Conservation (phyloP, 2,113 vertebrate genomes). For the Python bivittatus region DNA sequence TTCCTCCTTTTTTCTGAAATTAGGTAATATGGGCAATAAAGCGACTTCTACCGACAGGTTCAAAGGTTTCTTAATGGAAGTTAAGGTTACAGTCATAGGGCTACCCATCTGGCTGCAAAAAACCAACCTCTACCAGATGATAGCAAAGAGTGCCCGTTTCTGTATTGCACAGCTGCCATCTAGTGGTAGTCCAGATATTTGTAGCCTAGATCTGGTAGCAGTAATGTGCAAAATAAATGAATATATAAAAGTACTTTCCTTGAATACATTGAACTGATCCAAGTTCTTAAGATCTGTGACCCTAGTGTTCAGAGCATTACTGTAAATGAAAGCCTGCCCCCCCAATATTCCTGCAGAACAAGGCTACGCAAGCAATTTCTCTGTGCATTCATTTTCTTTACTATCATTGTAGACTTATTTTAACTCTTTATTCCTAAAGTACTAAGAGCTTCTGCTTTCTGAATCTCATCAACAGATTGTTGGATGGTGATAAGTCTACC, state of each 20-base stretch:
- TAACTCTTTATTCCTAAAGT: not conserved
- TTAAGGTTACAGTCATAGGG: rapidly evolving
- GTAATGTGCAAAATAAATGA: not conserved
- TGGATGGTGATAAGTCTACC: not conserved
- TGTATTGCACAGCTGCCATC: too few species aligned
- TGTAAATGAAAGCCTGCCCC: not conserved
- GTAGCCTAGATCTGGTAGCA: not conserved
- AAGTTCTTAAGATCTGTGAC: not conserved
- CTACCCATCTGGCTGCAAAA: not conserved
- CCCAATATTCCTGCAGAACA: not conserved
- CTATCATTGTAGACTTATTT: not conserved
- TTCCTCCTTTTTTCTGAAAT: not conserved
- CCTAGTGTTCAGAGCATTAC: not conserved
- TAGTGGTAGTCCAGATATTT: too few species aligned
- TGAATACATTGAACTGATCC: not conserved
- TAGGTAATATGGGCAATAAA: not conserved
- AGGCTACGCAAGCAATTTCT: not conserved
- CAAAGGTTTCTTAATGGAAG: not conserved
- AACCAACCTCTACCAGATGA: not conserved
- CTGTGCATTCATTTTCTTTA: not conserved
- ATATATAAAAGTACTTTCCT: not conserved
- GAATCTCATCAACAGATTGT: not conserved
- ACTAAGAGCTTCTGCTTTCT: not conserved
- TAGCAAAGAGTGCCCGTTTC: not conserved
- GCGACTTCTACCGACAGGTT: rapidly evolving